These are phyloP conservation scores for Emydoidea blandingii DNA, from an alignment of 2,797 vertebrate genomes.

Conservation along the genomic window DNA sequence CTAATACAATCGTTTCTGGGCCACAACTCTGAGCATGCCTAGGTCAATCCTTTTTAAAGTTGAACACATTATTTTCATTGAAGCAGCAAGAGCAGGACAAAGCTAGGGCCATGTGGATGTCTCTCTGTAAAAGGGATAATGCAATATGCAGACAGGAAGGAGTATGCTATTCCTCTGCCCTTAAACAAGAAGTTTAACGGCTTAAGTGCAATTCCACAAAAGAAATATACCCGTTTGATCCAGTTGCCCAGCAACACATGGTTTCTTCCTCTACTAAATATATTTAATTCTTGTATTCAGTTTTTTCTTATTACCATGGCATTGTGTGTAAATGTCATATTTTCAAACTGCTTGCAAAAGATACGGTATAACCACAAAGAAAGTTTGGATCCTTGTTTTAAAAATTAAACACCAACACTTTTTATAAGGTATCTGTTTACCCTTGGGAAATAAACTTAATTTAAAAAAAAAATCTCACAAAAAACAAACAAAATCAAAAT, in stretches of 20 bases:
- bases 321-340: background rate
- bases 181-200: background rate
- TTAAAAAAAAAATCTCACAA: background rate
- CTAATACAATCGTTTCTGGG: background rate
- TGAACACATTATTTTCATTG: slow-evolving; percentile 13
- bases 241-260: background rate
- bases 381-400: background rate
- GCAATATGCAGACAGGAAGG: background rate
- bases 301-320: background rate
- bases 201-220: background rate
- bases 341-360: background rate
- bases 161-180: background rate
- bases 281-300: background rate
- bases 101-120: background rate
- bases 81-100: background rate
- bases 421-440: background rate
- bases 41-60: slow-evolving; percentile 16
- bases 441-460: background rate
- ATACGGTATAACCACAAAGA: background rate
- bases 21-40: background rate
- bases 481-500: background rate
- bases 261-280: background rate
- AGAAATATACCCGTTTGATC: background rate
- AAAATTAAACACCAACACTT: background rate
- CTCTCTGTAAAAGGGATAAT: background rate